Conservation (phyloP, 2,113 vertebrate species). For the Marmota flaviventris region DNA sequence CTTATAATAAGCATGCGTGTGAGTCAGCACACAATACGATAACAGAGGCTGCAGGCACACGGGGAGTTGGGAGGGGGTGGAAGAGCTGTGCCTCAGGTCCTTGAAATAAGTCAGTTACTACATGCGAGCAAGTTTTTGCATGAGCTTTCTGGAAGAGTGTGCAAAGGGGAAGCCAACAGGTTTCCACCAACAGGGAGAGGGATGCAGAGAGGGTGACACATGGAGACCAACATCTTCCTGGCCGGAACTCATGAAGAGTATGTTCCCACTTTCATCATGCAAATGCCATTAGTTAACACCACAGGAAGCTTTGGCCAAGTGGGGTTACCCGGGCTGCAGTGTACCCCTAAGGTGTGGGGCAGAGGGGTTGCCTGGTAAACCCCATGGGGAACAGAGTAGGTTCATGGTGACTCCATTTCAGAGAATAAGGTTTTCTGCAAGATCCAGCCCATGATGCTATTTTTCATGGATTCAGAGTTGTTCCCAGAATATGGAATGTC, state of each 20-base stretch:
- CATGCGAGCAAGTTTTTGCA: not conserved
- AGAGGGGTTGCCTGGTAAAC: fast-evolving
- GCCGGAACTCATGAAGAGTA: not conserved
- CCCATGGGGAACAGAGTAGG: fast-evolving
- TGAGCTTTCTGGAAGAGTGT: not conserved
- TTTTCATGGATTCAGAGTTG: not conserved
- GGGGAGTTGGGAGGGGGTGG: too few species aligned
- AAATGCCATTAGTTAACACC: fast-evolving
- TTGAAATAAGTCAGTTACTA: fast-evolving
- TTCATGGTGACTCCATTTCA: fast-evolving
- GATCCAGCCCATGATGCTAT: fast-evolving
- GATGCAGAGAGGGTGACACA: fast-evolving
- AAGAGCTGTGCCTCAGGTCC: not conserved
- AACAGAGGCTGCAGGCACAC: too few species aligned
- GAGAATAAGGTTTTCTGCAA: fast-evolving
- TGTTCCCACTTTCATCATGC: not conserved
- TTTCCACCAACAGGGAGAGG: not conserved
- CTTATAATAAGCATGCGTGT: fast-evolving
- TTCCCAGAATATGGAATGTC: not conserved
- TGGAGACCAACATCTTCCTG: not conserved
- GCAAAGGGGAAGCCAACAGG: too few species aligned
- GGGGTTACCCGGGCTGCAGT: fast-evolving
- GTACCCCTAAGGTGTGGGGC: fast-evolving
- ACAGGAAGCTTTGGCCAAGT: fast-evolving
- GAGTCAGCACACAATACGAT: not conserved